Conservation (phyloP, 2,888 invertebrate genomes). For the Adelphocoris suturalis region DNA sequence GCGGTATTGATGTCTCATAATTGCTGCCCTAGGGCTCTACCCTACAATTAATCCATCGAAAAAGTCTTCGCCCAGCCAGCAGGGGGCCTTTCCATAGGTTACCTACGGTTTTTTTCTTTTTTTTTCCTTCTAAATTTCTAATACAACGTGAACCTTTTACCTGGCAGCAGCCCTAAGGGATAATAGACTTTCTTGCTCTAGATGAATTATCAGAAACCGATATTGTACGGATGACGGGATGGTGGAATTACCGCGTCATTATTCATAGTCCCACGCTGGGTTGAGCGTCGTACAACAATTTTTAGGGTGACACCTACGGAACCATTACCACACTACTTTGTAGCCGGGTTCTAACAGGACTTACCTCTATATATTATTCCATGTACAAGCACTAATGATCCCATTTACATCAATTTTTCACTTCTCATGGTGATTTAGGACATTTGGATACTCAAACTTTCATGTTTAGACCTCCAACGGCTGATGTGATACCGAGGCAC, state of each 20-base stretch:
- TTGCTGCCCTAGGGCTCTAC: slow-evolving; percentile 56
- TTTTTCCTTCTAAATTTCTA: background rate
- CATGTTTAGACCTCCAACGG: background rate
- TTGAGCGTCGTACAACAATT: background rate
- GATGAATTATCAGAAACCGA: slow-evolving; percentile 60
- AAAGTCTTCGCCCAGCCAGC: slow-evolving; percentile 65
- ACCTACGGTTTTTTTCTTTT: background rate
- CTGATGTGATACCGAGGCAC: no score
- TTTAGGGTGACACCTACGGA: slow-evolving; percentile 26
- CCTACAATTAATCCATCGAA: slow-evolving; percentile 65
- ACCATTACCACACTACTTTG: slow-evolving; percentile 6
- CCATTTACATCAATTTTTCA: slow-evolving; percentile 17
- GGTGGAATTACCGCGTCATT: slow-evolving; percentile 19
- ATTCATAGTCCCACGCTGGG: slow-evolving; percentile 32
- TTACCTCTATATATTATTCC: slow-evolving; percentile 1
- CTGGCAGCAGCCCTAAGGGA: slow-evolving; percentile 48
- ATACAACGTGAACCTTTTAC: slow-evolving; percentile 37
- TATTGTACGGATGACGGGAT: slow-evolving; percentile 25
- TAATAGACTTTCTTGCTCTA: slow-evolving; percentile 67
- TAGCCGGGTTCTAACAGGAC: background rate
- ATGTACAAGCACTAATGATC: background rate
- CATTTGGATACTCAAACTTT: background rate
- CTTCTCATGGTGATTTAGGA: slow-evolving; percentile 1
- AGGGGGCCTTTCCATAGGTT: slow-evolving; percentile 50
- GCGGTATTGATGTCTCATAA: slow-evolving; percentile 68